Conservation (phyloP, 1,140 invertebrate species). For the Cepaea nemoralis region DNA sequence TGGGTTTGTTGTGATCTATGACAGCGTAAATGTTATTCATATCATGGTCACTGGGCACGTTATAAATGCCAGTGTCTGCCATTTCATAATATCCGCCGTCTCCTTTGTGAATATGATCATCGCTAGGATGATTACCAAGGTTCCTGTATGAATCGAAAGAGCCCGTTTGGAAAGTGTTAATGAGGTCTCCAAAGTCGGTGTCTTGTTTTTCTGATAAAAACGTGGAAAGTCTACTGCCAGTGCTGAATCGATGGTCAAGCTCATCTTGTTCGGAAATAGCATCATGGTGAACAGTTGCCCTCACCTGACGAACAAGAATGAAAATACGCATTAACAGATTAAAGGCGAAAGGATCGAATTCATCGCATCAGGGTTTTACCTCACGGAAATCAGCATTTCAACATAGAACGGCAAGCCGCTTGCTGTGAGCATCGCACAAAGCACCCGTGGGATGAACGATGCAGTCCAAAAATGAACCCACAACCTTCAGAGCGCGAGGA, state of each 20-base stretch:
- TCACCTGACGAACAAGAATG: slow-evolving; percentile 25
- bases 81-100: slow-evolving; percentile 6
- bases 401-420: too few relatives aligned
- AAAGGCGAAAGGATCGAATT: too few relatives aligned
- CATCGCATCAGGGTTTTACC: too few relatives aligned
- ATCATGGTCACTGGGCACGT: background rate
- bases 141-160: background rate
- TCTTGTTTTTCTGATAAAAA: slow-evolving; percentile 38
- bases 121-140: background rate
- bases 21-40: background rate
- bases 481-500: too few relatives aligned
- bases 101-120: background rate
- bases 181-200: slow-evolving; percentile 39
- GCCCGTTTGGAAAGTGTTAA: slow-evolving; percentile 24
- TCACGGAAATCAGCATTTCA: too few relatives aligned
- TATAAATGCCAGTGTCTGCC: background rate
- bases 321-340: too few relatives aligned
- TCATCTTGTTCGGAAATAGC: slow-evolving; percentile 21
- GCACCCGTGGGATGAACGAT: too few relatives aligned
- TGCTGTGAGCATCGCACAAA: too few relatives aligned
- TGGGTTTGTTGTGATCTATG: background rate
- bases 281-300: slow-evolving; percentile 41
- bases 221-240: slow-evolving; percentile 40
- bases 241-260: slow-evolving; percentile 25
- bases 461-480: too few relatives aligned